phyloP scores from a whole-genome alignment of 2,113 vertebrate genomes.

The Cariama cristata region DNA sequence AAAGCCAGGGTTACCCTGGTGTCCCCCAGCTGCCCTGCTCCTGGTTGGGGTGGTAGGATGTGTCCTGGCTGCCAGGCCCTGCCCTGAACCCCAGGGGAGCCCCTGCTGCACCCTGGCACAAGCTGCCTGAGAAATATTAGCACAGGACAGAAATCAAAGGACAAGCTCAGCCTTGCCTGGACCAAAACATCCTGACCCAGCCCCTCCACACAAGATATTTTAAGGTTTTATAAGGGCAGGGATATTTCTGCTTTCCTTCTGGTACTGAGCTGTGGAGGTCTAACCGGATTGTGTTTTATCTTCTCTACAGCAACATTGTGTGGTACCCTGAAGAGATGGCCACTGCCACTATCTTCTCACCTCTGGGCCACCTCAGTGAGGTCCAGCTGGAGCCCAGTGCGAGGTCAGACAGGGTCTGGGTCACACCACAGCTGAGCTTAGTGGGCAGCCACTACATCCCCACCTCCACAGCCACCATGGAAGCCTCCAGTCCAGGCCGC shows the following conservation, averaged over 20 bases:
- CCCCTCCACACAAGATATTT: background rate
- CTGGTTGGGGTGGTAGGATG: fast-evolving
- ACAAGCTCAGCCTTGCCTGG: background rate
- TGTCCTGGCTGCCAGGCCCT: background rate
- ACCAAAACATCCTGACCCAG: background rate
- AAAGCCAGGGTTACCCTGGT: fast-evolving
- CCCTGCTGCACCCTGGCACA: background rate
- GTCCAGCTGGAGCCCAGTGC: background rate
- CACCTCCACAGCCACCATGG: background rate
- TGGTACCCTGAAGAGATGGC: background rate
- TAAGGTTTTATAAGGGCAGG: background rate
- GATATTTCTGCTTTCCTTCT: background rate
- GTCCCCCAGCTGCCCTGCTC: fast-evolving
- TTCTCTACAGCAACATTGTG: background rate
- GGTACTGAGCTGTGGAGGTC: background rate
- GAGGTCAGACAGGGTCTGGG: background rate
- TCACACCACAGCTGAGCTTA: fast-evolving
- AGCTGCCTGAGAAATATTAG: background rate
- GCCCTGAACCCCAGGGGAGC: background rate
- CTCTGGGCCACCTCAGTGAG: background rate
- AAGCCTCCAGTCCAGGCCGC: background rate
- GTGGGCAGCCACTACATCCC: background rate
- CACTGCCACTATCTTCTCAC: background rate
- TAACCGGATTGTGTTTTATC: fast-evolving
- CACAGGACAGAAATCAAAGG: background rate